Evolutionary conservation across 2,797 vertebrate genomes (phyloP), one percentile per base, ranked within the genome.

Genomic region (Sebastes elongatus): DNA sequence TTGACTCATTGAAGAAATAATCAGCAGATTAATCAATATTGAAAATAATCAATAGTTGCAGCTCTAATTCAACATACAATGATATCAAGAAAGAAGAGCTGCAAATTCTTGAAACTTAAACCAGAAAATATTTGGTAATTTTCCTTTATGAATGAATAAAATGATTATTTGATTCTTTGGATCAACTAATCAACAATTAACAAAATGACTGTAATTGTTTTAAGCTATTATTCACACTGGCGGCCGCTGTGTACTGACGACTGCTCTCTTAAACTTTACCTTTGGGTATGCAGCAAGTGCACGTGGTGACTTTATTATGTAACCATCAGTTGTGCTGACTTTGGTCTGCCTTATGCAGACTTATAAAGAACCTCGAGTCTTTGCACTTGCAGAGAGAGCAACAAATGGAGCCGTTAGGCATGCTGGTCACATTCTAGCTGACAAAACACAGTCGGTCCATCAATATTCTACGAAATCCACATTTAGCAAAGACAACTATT

Each of bases 351-450:
- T 69, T 71, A 22, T 70, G 60, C 83, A 82, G 86, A 63, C 73
- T 75, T 60, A 27, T 10, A 20, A 79, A 83, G 61, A 73, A 62
- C 33, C 68, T 55, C 4, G 13, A 73, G 75, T 78, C 78, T 28
- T 66, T 68, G 79, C 52, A 28, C 71, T 69, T 56, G 46, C 60
- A 79, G 71, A 74, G 53, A 82, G 83, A 70, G 63, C 59, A 71
- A 79, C 83, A 84, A 86, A 76, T 74, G 76, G 42, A 84, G 74
- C 57, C 10, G 9, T 83, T 74, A 53, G 23, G 4, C 56, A 94
- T 88, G 75, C 90, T 64, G 82, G 78, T 93, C 93, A 92, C 93
- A 93, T 67, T 79, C 72, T 4, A 75, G 78, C 90, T 89, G 92
- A 89, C 86, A 89, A 83, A 93, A 89, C 88, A 33, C 74, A 77